Conservation (phyloP, 2,888 invertebrate genomes). For the Teleiodes luculella region DNA sequence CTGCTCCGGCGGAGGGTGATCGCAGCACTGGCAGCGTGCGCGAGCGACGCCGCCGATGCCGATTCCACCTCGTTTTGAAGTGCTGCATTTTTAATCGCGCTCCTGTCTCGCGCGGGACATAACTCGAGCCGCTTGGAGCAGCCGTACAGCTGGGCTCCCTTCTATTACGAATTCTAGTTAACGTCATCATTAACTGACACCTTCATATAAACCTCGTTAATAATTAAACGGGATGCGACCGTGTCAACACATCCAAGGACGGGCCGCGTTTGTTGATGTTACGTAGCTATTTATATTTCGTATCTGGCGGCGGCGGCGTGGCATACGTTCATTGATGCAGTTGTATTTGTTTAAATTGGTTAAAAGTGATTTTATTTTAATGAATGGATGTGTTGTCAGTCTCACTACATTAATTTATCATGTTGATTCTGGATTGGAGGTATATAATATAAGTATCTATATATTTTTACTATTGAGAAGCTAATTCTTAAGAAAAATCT, state of each 20-base stretch:
- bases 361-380: no score
- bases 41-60: slow-evolving; percentile 65
- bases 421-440: no score
- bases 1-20: slow-evolving; percentile 48
- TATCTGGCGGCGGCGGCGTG: not conserved
- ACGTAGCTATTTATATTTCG: slow-evolving; percentile 12
- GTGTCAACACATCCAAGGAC: slow-evolving; percentile 14
- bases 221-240: slow-evolving; percentile 62
- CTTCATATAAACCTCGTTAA: slow-evolving; percentile 66
- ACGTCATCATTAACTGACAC: slow-evolving; percentile 74
- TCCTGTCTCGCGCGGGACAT: slow-evolving; percentile 76
- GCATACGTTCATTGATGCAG: not conserved
- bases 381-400: no score
- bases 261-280: slow-evolving; percentile 9
- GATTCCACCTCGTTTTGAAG: slow-evolving; percentile 70
- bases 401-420: no score
- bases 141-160: slow-evolving; percentile 69
- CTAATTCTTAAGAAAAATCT: no score
- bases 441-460: no score
- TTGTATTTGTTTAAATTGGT: no score
- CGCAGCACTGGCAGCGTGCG: slow-evolving; percentile 61
- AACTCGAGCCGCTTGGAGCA: slow-evolving; percentile 63
- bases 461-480: no score
- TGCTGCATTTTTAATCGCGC: slow-evolving; percentile 74
- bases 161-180: slow-evolving; percentile 76